A percentile compares a stretch with the other conserved stretches of the same genome.
Conservation (phyloP, 2,888 invertebrate genomes). For the Pseudococcus jackbeardsleyi region DNA sequence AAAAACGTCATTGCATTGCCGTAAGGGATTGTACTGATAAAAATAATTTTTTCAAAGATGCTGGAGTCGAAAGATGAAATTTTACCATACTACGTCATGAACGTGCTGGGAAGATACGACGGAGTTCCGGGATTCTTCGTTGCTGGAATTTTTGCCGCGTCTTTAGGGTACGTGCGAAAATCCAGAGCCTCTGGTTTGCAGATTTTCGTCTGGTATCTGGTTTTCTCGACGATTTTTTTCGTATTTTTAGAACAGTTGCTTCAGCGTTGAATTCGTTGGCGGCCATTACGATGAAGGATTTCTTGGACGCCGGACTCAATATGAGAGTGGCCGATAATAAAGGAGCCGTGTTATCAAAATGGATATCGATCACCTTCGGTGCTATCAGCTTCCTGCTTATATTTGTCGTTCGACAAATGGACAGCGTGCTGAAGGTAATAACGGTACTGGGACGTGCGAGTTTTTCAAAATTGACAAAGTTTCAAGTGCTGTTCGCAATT, state of each 20-base stretch:
- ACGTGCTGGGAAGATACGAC: constrained; percentile 79
- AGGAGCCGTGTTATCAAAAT: constrained; percentile 81
- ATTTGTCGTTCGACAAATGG: constrained; percentile 87
- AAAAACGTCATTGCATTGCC: too few species aligned
- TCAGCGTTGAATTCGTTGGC: constrained; percentile 94
- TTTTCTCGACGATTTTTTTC: constrained; percentile 35
- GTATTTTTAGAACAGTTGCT: constrained; percentile 84
- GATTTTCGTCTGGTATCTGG: background rate
- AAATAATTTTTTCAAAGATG: background rate
- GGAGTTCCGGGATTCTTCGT: constrained; percentile 94
- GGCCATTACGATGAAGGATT: constrained; percentile 91
- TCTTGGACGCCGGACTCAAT: constrained; percentile 80
- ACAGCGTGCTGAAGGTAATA: constrained; percentile 84
- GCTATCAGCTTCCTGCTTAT: constrained; percentile 83
- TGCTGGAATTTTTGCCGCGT: constrained; percentile 95
- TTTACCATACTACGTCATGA: constrained; percentile 90
- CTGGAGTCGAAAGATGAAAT: constrained; percentile 80
- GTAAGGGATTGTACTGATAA: background rate
- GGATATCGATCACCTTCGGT: constrained; percentile 81
- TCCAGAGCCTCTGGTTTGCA: background rate
- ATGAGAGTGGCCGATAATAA: constrained; percentile 80
- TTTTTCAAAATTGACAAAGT: background rate
- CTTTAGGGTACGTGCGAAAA: constrained; percentile 73
- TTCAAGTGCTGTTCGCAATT: background rate
- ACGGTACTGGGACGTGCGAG: background rate